Conservation (phyloP, 2,113 vertebrate species). For the Struthidea cinerea region DNA sequence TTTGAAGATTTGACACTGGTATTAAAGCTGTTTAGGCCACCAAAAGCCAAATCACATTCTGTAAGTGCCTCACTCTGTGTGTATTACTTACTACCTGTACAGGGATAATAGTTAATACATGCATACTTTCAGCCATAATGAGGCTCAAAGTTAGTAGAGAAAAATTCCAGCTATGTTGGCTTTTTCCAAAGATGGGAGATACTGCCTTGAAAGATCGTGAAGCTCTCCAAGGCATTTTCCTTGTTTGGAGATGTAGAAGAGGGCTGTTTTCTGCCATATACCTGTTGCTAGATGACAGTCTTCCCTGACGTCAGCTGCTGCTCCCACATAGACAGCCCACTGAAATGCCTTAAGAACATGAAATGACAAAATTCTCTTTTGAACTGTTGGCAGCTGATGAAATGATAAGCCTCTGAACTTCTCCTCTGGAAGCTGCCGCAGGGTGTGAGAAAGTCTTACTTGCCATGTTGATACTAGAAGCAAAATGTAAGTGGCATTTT, state of each 20-base stretch:
- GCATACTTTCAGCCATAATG: neutral
- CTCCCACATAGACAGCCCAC: neutral
- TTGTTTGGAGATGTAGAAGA: neutral
- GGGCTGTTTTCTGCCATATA: neutral
- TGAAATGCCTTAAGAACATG: constrained; percentile 16
- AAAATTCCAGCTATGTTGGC: neutral
- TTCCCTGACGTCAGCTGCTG: neutral
- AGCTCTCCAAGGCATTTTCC: neutral
- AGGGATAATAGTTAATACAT: neutral
- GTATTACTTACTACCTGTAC: neutral
- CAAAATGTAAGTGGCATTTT: constrained; percentile 14
- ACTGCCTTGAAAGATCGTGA: neutral
- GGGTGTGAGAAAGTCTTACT: constrained; percentile 31
- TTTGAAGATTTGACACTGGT: neutral
- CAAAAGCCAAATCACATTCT: neutral
- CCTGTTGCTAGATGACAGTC: neutral
- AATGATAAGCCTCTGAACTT: constrained; percentile 18
- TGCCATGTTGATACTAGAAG: neutral
- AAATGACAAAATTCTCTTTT: constrained; percentile 7
- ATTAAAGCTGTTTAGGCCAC: neutral
- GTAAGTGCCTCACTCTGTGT: neutral
- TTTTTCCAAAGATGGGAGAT: neutral
- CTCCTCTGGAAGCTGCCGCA: constrained; percentile 10
- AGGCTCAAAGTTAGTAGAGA: neutral
- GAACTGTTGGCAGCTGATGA: neutral